Conservation (phyloP, 2,113 vertebrate species). For the Elachura formosa region DNA sequence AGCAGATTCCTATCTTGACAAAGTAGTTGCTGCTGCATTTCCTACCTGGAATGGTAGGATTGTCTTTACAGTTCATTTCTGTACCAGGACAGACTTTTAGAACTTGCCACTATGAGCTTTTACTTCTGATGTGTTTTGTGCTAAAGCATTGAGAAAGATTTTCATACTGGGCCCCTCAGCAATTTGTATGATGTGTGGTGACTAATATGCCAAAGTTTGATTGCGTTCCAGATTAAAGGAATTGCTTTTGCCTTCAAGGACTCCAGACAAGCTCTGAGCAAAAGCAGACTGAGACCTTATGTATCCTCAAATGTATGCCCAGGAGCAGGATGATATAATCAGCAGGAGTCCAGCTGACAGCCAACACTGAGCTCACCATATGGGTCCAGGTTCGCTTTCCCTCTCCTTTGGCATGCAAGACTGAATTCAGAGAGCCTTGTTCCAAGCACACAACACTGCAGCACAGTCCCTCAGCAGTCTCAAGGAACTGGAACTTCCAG, state of each 20-base stretch:
- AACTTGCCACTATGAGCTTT: not conserved
- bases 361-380: not conserved
- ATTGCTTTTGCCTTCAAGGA: constrained; percentile 24
- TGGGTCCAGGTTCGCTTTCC: not conserved
- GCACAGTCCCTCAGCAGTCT: not conserved
- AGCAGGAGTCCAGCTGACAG: constrained; percentile 27
- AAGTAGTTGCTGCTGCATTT: not conserved
- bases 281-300: constrained; percentile 11
- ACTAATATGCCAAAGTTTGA: not conserved
- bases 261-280: not conserved
- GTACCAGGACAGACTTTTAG: not conserved
- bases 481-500: not conserved
- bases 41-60: not conserved
- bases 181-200: not conserved
- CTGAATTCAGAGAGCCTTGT: not conserved
- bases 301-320: not conserved
- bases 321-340: not conserved
- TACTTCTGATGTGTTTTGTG: not conserved
- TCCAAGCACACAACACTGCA: not conserved
- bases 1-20: not conserved
- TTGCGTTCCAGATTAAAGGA: not conserved
- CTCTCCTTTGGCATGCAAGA: not conserved
- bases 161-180: not conserved
- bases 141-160: not conserved
- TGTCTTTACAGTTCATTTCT: not conserved